Base-by-base conservation (phyloP, 2,888 invertebrate species). In the Kuschelorhynchus macadamiae region DNA sequence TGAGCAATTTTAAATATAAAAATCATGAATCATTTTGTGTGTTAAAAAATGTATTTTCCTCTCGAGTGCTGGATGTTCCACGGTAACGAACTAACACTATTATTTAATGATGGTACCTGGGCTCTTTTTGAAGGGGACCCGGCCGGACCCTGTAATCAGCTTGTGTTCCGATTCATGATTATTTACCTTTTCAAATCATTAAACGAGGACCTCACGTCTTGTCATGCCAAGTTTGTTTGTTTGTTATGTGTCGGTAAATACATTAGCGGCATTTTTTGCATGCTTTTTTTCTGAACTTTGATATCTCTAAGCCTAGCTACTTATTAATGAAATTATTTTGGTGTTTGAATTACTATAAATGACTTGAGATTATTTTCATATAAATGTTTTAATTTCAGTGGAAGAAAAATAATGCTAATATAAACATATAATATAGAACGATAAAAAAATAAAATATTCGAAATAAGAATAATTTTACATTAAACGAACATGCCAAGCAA, bases 121-220 rank as follows among this genome's bases (percentile, higher is more conserved):
- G 20, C 44, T 12, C 49, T 64, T 56, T 56, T 49, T 46, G 39
- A 50, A 17, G 42, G 41, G 30, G 41, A 20, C 32, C n/a, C 33
- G 42, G 57, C 18, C 64, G n/a, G n/a, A n/a, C 63, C 21, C 65
- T 65, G 50, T 65, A 65, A 65, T 65, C 59, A 52, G 30, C 57
- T 33, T 44, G 57, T 57, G 65, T n/a, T n/a, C 65, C 65, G 59
- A 65, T 65, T 65, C 59, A 33, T 65, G 64, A 64, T 64, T 64
- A 64, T 57, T 64, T 64, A 56, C 49, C 64, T 64, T 64, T 32
- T 47, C 49, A 42, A 64, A 47, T 47, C 42, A 56, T 64, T 64
- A 56, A 63, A 56, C 56, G 47, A 56, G 63, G 46, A 30, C 56
- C 56, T 55, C 63, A 56, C 63, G 63, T 63, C 49, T 50, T 32